These are phyloP conservation scores for Dolichomitus sp. DNA, from an alignment of 2,888 invertebrate genomes.

Conservation along the genomic window DNA sequence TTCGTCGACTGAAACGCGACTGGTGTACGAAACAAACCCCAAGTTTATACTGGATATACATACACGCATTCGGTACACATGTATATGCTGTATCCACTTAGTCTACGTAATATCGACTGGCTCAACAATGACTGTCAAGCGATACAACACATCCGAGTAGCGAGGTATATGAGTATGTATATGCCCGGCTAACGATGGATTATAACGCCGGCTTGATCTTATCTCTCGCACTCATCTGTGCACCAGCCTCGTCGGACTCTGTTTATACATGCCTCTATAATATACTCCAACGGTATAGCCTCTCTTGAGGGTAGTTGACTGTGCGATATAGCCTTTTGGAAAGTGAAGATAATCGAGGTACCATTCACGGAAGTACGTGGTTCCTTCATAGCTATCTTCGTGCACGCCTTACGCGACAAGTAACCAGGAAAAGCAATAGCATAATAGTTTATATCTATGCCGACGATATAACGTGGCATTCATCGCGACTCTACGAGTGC, in stretches of 20 bases:
- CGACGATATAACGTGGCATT: neutral
- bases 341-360: constrained; percentile 27
- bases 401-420: constrained; percentile 30
- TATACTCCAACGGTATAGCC: constrained; percentile 43
- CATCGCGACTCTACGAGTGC: neutral
- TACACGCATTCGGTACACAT: neutral
- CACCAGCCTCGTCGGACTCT: constrained; percentile 51
- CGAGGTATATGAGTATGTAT: constrained; percentile 7
- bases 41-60: constrained; percentile 25
- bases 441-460: neutral
- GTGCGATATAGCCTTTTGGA: neutral
- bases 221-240: constrained; percentile 56
- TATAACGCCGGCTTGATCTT: constrained; percentile 59
- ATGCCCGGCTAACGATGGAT: constrained; percentile 55
- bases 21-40: constrained; percentile 11
- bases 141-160: constrained; percentile 37
- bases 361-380: constrained; percentile 19
- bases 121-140: constrained; percentile 45
- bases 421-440: neutral
- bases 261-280: constrained; percentile 42
- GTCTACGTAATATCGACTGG: constrained; percentile 48
- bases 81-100: constrained; percentile 38
- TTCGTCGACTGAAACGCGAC: constrained; percentile 27
- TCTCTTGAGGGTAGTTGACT: constrained; percentile 14
- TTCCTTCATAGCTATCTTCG: constrained; percentile 3